A percentile compares a stretch with the other conserved stretches of the same genome.
Evolutionary conservation across 2,888 invertebrate genomes (phyloP).

Genomic region (Masnerella sp.): DNA sequence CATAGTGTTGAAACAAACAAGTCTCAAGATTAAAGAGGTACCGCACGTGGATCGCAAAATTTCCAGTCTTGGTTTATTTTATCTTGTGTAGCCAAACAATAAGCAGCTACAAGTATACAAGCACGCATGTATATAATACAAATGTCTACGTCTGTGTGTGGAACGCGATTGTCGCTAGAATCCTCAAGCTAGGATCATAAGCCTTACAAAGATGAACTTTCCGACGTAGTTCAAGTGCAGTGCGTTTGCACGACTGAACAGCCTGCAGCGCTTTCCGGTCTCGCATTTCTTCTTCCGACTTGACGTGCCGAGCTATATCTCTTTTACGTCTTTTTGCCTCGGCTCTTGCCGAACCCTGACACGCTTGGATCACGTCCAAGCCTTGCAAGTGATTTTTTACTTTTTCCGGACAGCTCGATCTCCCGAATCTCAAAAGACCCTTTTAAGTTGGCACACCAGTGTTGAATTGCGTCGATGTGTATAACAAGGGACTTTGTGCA

Average conservation of each 20-base stretch:
- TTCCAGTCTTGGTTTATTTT: no score
- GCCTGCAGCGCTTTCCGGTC: constrained; percentile 24
- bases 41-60: no score
- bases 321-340: constrained; percentile 12
- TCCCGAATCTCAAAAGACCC: constrained; percentile 8
- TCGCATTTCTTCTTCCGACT: constrained; percentile 20
- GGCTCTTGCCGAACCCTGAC: constrained; percentile 18
- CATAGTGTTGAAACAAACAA: no score
- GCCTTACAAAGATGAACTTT: constrained; percentile 33
- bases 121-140: no score
- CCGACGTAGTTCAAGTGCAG: constrained; percentile 32
- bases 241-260: constrained; percentile 38
- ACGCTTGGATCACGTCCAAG: constrained; percentile 31
- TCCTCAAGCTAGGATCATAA: constrained; percentile 14
- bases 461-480: background rate
- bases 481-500: background rate
- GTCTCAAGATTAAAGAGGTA: no score
- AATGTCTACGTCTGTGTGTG: background rate
- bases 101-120: no score
- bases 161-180: constrained; percentile 11
- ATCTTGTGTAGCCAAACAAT: no score
- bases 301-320: constrained; percentile 4
- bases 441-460: background rate
- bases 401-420: constrained; percentile 6
- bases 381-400: constrained; percentile 5